phyloP scores from a whole-genome alignment of 2,113 vertebrate genomes.

The Gasterosteus aculeatus region DNA sequence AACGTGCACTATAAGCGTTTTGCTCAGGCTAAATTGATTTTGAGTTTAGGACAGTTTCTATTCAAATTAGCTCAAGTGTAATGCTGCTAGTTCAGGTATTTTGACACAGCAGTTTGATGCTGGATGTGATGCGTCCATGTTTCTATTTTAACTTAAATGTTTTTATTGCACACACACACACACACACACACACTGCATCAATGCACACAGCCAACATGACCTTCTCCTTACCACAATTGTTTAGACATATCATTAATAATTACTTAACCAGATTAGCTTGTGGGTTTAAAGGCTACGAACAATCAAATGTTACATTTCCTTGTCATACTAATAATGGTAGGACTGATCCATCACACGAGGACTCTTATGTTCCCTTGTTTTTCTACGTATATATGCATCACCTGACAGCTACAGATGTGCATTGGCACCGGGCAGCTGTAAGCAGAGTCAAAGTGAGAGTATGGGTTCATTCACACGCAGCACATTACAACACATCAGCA shows the following conservation, averaged over 20 bases:
- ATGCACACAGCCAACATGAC: not conserved
- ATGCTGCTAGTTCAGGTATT: constrained; percentile 23
- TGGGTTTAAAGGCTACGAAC: not conserved
- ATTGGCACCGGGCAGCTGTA: constrained; percentile 33
- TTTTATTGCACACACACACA: not conserved
- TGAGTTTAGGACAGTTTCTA: constrained; percentile 33
- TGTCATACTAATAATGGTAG: not conserved
- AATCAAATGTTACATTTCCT: not conserved
- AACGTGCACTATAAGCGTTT: constrained; percentile 35
- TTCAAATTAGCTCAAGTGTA: constrained; percentile 32
- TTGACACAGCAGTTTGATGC: constrained; percentile 14
- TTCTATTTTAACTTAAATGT: constrained; percentile 18
- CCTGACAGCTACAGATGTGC: not conserved
- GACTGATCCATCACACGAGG: not conserved
- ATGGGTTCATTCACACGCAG: constrained; percentile 32
- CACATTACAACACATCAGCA: constrained; percentile 34
- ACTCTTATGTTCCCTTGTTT: constrained; percentile 1
- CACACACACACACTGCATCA: too few species aligned
- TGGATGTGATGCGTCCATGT: constrained; percentile 22
- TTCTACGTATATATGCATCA: not conserved
- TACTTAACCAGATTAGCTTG: not conserved
- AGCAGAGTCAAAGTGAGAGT: constrained; percentile 31
- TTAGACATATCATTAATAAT: not conserved
- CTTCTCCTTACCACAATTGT: not conserved
- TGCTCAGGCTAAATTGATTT: constrained; percentile 22